Evolutionary conservation across 1,140 invertebrate species (phyloP).

Genomic region (Musca vetustissima): DNA sequence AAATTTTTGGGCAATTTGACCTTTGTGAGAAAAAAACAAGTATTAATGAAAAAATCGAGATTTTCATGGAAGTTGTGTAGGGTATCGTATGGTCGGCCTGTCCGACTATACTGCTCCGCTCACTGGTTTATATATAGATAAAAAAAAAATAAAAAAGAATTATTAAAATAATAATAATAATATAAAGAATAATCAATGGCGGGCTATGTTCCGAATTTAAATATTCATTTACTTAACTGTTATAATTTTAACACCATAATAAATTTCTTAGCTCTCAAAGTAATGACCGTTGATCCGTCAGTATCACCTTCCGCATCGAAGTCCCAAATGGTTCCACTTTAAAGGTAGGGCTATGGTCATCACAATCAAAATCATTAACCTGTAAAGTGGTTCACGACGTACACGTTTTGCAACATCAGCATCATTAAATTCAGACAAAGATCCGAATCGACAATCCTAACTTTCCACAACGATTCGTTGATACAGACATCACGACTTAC

Average conservation of each 20-base stretch:
- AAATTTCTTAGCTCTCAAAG: constrained; percentile 86
- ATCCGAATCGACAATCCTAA: constrained; percentile 74
- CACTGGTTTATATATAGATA: no score
- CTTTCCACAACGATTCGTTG: constrained; percentile 77
- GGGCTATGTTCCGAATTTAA: no score
- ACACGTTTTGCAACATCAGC: constrained; percentile 76
- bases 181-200: no score
- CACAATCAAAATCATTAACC: constrained; percentile 89
- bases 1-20: no score
- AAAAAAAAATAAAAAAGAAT: no score
- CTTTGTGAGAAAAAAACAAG: no score
- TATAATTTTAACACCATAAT: constrained; percentile 74
- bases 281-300: constrained; percentile 84
- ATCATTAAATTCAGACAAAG: constrained; percentile 75
- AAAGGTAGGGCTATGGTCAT: constrained; percentile 91
- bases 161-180: no score
- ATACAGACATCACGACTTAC: constrained; percentile 77
- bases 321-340: constrained; percentile 86
- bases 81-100: no score
- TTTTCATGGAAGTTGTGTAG: no score
- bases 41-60: no score
- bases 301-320: constrained; percentile 81
- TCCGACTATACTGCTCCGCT: no score
- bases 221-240: constrained; percentile 61
- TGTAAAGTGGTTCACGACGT: constrained; percentile 77